phyloP scores from a whole-genome alignment of 2,797 vertebrate species.

The Cossypha caffra region DNA sequence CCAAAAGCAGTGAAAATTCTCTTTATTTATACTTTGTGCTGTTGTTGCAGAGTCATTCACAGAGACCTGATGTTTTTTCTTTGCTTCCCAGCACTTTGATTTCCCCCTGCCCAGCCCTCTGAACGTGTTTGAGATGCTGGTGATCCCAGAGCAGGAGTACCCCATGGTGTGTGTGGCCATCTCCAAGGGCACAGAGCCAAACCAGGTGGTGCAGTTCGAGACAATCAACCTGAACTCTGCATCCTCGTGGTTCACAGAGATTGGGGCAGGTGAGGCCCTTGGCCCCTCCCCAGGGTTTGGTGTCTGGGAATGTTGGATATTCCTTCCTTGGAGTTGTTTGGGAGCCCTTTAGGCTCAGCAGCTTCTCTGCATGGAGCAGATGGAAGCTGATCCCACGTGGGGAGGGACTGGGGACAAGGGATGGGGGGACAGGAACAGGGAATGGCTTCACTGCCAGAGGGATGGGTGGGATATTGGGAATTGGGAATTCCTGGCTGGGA shows the following conservation, averaged over 20 bases:
- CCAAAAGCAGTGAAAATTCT: neutral
- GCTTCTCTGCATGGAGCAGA: neutral
- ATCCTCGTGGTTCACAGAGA: conserved; percentile 98
- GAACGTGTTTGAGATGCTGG: conserved; percentile 98
- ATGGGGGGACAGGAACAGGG: neutral
- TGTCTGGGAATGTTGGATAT: rapidly evolving
- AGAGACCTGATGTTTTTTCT: neutral
- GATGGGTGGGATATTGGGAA: neutral
- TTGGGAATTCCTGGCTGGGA: neutral
- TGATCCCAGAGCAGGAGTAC: conserved; percentile 97
- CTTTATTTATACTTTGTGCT: rapidly evolving
- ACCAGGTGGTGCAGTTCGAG: conserved; percentile 95
- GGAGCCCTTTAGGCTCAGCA: neutral
- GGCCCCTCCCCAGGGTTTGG: rapidly evolving
- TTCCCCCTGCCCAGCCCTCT: conserved; percentile 95
- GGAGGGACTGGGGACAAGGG: neutral
- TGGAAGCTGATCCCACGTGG: neutral
- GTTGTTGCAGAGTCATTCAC: neutral
- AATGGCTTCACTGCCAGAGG: neutral
- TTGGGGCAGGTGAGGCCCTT: conserved; percentile 83
- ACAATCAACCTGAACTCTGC: conserved; percentile 99
- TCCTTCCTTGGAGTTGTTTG: neutral
- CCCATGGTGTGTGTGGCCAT: conserved; percentile 96
- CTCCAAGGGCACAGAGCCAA: conserved; percentile 84
- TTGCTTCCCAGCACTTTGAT: conserved; percentile 90